Conservation (phyloP, 2,797 vertebrate genomes). For the Anguilla marmorata region DNA sequence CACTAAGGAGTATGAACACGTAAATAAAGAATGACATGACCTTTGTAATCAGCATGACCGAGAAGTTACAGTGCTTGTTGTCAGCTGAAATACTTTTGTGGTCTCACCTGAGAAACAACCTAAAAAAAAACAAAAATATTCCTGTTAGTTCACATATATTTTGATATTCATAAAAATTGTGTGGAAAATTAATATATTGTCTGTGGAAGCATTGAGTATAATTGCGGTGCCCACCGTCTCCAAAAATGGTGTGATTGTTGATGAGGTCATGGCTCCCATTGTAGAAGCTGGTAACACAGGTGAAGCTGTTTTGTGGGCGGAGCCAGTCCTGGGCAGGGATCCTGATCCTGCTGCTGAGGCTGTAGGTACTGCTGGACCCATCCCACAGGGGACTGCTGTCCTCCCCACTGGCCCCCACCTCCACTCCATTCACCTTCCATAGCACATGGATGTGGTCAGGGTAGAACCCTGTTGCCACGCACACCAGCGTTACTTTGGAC, state of each 20-base stretch:
- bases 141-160: background rate
- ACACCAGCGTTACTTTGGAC: conserved; percentile 59
- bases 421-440: accelerated
- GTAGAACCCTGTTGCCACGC: conserved; percentile 60
- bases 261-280: accelerated
- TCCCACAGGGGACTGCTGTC: conserved; percentile 43
- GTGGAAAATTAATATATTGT: background rate
- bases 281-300: conserved; percentile 47
- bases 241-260: accelerated
- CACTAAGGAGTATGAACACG: background rate
- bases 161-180: background rate
- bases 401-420: background rate
- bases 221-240: accelerated
- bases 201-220: background rate
- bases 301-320: accelerated
- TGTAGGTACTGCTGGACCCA: accelerated
- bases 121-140: background rate
- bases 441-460: conserved; percentile 61
- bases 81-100: background rate
- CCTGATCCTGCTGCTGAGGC: conserved; percentile 66
- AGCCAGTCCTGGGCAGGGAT: conserved; percentile 40
- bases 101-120: conserved; percentile 13
- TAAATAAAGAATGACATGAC: background rate
- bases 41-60: background rate
- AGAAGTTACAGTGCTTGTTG: background rate